Conservation (phyloP, 1,140 invertebrate genomes). For the Drosophila elegans region DNA sequence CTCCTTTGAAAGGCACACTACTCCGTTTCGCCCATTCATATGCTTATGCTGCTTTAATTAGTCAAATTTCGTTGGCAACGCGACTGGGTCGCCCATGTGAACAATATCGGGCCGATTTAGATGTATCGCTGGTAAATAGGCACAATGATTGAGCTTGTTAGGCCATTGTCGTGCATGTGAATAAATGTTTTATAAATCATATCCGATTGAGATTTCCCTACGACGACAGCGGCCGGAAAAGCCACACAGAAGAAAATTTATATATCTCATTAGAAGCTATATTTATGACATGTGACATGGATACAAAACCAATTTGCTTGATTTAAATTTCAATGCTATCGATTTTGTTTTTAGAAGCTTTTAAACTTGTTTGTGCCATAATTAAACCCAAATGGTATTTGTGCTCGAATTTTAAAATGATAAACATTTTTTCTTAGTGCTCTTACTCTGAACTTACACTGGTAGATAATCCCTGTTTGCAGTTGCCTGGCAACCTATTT, state of each 20-base stretch:
- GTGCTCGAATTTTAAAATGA: too few relatives aligned
- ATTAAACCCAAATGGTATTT: too few relatives aligned
- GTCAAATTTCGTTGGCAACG: conserved; percentile 53
- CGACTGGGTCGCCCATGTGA: conserved; percentile 36
- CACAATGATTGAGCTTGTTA: conserved; percentile 54
- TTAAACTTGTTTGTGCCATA: too few relatives aligned
- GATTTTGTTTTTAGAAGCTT: not conserved
- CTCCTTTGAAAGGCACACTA: conserved; percentile 53
- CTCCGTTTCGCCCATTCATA: conserved; percentile 26
- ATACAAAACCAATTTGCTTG: not conserved
- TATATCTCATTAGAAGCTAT: not conserved
- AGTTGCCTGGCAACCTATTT: conserved; percentile 34
- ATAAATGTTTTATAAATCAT: conserved; percentile 49
- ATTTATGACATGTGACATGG: too few relatives aligned
- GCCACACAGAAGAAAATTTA: not conserved
- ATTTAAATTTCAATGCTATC: too few relatives aligned
- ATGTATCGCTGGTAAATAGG: conserved; percentile 43
- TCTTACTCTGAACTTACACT: conserved; percentile 4
- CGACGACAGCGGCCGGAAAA: conserved; percentile 6
- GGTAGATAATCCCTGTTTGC: conserved; percentile 29
- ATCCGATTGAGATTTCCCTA: conserved; percentile 41
- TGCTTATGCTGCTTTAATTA: conserved; percentile 47
- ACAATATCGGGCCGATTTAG: conserved; percentile 41
- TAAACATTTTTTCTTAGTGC: not conserved
- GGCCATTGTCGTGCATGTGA: conserved; percentile 30